phyloP scores from a whole-genome alignment of 2,113 vertebrate species.

The Pseudolaguvia tuberculata region DNA sequence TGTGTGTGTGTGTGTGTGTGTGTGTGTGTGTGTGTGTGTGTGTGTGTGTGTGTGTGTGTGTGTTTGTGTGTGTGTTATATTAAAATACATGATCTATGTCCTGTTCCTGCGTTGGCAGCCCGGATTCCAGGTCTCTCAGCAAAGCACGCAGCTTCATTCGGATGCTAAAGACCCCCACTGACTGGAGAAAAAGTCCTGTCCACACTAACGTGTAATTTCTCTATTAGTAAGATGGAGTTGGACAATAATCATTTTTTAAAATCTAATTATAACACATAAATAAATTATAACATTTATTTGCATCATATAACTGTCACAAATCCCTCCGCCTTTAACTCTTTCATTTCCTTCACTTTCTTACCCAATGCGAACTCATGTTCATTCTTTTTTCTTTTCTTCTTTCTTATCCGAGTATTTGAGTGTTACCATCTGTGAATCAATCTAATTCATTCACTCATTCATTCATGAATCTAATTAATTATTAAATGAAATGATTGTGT shows the following conservation, averaged over 20 bases:
- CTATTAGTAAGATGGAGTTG: slow-evolving; percentile 77
- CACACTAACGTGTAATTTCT: slow-evolving; percentile 77
- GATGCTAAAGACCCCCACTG: slow-evolving; percentile 77
- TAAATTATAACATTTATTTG: neutral
- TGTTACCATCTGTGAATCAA: neutral
- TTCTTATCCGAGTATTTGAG: neutral
- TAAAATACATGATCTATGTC: slow-evolving; percentile 18
- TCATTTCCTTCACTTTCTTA: neutral
- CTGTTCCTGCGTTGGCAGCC: slow-evolving; percentile 60
- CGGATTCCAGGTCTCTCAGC: slow-evolving; percentile 65
- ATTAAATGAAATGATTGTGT: neutral
- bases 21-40: neutral
- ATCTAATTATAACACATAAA: slow-evolving; percentile 36
- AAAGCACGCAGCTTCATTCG: slow-evolving; percentile 80
- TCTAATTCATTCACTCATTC: too few relatives aligned
- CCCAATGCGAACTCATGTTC: neutral
- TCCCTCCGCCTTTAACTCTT: neutral
- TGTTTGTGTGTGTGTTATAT: neutral
- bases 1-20: neutral
- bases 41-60: slow-evolving; percentile 21
- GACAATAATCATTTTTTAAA: slow-evolving; percentile 46
- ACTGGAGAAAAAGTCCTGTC: slow-evolving; percentile 76
- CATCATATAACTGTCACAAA: neutral
- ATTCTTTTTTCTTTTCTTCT: neutral
- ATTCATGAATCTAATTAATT: too few relatives aligned